Percentiles rank a stretch among this genome's conserved stretches.
Evolutionary conservation across 2,888 invertebrate species (phyloP).

Genomic region (Pollenia angustigena): DNA sequence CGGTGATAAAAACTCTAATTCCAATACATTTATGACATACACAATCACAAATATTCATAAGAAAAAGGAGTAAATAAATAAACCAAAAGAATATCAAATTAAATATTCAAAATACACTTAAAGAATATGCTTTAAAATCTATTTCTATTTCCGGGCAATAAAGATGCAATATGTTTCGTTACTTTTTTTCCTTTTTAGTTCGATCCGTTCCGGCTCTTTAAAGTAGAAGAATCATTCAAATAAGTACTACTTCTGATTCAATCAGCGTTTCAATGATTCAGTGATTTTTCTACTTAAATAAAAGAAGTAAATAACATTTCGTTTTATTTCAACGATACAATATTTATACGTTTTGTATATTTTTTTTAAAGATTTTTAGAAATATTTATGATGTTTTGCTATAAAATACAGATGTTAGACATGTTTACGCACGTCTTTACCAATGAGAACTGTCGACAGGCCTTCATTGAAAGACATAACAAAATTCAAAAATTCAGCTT

Average conservation of each 20-base stretch:
- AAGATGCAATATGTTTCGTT: slow-evolving; percentile 12
- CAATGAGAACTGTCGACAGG: slow-evolving; percentile 45
- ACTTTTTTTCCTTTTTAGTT: not conserved
- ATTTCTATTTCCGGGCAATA: slow-evolving; percentile 58
- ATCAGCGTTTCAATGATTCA: slow-evolving; percentile 74
- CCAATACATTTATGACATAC: no score
- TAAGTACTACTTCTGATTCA: slow-evolving; percentile 73
- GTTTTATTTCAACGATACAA: slow-evolving; percentile 39
- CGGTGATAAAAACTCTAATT: no score
- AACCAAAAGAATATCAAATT: slow-evolving; percentile 41
- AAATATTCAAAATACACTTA: slow-evolving; percentile 35
- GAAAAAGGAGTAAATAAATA: slow-evolving; percentile 22
- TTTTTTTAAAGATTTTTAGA: slow-evolving; percentile 24
- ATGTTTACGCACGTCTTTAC: slow-evolving; percentile 68
- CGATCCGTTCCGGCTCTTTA: not conserved
- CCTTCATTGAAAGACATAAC: slow-evolving; percentile 70
- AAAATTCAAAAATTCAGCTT: slow-evolving; percentile 73
- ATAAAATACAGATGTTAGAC: slow-evolving; percentile 61
- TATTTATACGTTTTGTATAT: slow-evolving; percentile 15
- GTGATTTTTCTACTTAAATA: slow-evolving; percentile 15
- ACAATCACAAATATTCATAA: not conserved
- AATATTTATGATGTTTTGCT: slow-evolving; percentile 75
- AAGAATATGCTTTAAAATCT: slow-evolving; percentile 58
- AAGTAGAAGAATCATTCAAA: slow-evolving; percentile 23
- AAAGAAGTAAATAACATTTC: slow-evolving; percentile 22